Evolutionary conservation across 2,797 vertebrate genomes (phyloP).

Genomic region (Tadarida brasiliensis): DNA sequence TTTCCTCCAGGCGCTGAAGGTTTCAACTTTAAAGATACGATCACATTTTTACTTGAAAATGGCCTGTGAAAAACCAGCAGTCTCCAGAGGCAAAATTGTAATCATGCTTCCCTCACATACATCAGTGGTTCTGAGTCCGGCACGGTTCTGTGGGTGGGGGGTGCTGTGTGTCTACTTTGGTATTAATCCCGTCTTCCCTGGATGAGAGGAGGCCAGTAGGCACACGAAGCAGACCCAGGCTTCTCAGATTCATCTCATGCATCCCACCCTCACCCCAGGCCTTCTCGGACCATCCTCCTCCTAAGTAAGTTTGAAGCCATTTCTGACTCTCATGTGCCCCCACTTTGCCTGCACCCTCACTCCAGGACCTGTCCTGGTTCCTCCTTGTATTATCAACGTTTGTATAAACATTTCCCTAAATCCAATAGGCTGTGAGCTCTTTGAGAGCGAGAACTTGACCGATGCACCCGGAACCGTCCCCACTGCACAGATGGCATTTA

Average conservation of each 20-base stretch:
- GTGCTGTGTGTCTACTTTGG: constrained; percentile 14
- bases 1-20: neutral
- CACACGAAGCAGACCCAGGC: neutral
- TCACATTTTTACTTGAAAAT: constrained; percentile 44
- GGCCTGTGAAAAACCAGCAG: neutral
- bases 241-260: neutral
- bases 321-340: neutral
- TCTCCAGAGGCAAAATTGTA: constrained; percentile 56
- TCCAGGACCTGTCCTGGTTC: too few species aligned
- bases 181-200: neutral
- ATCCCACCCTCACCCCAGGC: too few species aligned
- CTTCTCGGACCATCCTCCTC: neutral
- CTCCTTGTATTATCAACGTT: neutral
- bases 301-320: neutral
- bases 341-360: rapidly evolving
- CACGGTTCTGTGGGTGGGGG: neutral
- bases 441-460: neutral
- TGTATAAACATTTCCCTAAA: neutral
- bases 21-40: constrained; percentile 46
- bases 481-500: neutral
- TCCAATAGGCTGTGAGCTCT: neutral
- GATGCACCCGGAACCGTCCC: neutral
- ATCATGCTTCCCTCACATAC: constrained; percentile 45
- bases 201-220: neutral
- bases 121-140: neutral